Base-by-base conservation (phyloP, 2,113 vertebrate species). In the Pavo muticus region DNA sequence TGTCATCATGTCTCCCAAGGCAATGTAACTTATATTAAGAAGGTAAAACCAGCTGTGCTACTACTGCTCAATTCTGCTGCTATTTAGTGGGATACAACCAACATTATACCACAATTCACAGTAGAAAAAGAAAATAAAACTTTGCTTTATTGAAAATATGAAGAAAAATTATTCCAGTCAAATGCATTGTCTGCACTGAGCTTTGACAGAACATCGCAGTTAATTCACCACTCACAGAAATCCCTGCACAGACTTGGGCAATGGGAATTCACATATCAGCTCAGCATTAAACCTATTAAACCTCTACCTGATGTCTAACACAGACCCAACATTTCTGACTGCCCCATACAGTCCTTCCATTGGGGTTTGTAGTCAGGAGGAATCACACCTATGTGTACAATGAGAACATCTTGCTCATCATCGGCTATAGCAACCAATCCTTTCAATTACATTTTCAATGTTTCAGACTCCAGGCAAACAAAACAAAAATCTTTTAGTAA, bases 11-110 rank as follows among this genome's bases (percentile, higher is more conserved):
- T 44, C 80, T 92, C 67, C 64, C 37, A 72, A 93, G 65, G 75
- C 85, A 77, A 56, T n/a, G 42, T 71, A 93, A 93, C 20, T 17
- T 30, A 1, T 15, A 2, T 8, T 79, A 45, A 9, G 35, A 86
- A 94, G 87, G 82, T 94, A 67, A 83, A 94, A 47, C 6, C 37
- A 74, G 78, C 87, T 91, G 74, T 42, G 60, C 93, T 79, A 44
- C 78, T 84, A 23, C 1, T 39, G 74, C 71, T 83, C 17, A 0
- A 47, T n/a, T 82, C 59, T 54, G 59, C 67, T 72, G 84, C 84
- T 80, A 29, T 47, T 64, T 8, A 64, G 40, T 35, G 44, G 30
- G 59, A 60, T 20, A 65, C 40, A 83, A 25, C 59, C 74, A 79
- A 54, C 21, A 6, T 42, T 71, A 42, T 14, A 45, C 47, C 50